Conservation (phyloP, 2,113 vertebrate species). For the Merops nubicus region DNA sequence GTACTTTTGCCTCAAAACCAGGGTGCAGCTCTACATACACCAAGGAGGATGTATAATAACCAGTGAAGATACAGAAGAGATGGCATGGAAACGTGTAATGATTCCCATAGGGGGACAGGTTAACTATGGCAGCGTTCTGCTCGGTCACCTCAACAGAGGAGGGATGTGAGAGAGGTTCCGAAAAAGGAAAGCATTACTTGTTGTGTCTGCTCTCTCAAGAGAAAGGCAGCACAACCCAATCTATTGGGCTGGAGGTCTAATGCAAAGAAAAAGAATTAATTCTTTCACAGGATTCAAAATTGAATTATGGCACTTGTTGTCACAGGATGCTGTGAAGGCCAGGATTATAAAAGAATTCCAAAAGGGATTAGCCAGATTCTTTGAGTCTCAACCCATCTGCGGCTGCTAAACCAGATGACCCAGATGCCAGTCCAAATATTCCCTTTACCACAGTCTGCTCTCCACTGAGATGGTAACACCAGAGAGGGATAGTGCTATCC, state of each 20-base stretch:
- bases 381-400: constrained; percentile 13
- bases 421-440: constrained; percentile 42
- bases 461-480: background rate
- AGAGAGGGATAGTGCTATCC: background rate
- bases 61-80: background rate
- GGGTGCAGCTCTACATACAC: background rate
- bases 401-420: constrained; percentile 49
- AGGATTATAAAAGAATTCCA: constrained; percentile 11
- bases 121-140: background rate
- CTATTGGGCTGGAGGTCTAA: background rate
- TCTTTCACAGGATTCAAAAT: background rate
- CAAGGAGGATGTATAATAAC: background rate
- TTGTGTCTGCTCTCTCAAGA: background rate
- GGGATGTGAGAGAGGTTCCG: background rate
- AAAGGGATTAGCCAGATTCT: background rate
- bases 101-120: background rate
- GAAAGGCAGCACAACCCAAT: background rate
- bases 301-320: background rate
- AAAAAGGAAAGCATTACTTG: background rate
- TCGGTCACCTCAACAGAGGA: background rate
- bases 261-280: background rate
- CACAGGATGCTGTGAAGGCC: background rate
- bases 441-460: background rate
- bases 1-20: background rate
- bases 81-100: fast-evolving